Percentiles rank a stretch among this genome's conserved stretches.
phyloP scores from a whole-genome alignment of 2,888 invertebrate species.

The Trissoscelio sp. region DNA sequence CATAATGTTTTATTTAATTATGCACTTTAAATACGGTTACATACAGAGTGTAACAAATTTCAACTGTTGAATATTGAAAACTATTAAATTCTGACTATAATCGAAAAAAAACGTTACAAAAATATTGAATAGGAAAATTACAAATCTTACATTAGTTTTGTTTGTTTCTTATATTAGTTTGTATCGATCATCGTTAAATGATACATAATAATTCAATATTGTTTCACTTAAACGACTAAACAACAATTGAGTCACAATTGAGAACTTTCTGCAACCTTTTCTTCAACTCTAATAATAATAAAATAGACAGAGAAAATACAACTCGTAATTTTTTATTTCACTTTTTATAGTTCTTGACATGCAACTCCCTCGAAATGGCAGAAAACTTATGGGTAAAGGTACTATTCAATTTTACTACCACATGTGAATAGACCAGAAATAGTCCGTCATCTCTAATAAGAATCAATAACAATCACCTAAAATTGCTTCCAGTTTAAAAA shows the following conservation, averaged over 20 bases:
- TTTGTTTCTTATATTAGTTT: background rate
- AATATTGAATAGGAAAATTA: background rate
- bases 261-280: background rate
- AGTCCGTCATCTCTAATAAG: slow-evolving; percentile 21
- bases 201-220: slow-evolving; percentile 18
- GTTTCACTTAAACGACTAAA: slow-evolving; percentile 8
- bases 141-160: no score
- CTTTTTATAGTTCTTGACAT: slow-evolving; percentile 25
- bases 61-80: slow-evolving; percentile 21
- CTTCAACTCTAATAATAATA: slow-evolving; percentile 19
- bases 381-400: slow-evolving; percentile 26
- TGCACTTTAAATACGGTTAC: background rate
- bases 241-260: slow-evolving; percentile 5
- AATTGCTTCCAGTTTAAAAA: slow-evolving; percentile 12
- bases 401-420: slow-evolving; percentile 17
- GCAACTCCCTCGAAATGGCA: slow-evolving; percentile 15
- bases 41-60: background rate
- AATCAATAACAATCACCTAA: slow-evolving; percentile 22
- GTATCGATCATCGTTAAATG: background rate
- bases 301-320: slow-evolving; percentile 12
- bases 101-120: background rate
- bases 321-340: slow-evolving; percentile 25
- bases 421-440: slow-evolving; percentile 7
- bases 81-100: slow-evolving; percentile 3
- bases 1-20: background rate